These are phyloP conservation scores for Prinia subflava DNA, from an alignment of 2,113 vertebrate genomes.

Conservation along the genomic window DNA sequence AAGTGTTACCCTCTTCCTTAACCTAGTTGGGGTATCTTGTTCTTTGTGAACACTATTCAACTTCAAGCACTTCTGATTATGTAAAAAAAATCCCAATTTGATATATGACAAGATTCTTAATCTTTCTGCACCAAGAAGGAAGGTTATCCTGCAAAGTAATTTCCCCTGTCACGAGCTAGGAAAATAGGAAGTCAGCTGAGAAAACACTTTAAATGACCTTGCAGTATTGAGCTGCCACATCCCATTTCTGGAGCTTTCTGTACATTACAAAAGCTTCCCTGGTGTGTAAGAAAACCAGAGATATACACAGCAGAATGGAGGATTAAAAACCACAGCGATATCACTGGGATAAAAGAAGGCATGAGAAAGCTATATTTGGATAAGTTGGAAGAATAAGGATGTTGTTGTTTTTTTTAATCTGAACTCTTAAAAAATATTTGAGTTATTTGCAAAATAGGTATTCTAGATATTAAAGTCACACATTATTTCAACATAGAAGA, in stretches of 20 bases:
- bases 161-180: neutral
- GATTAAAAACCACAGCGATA: neutral
- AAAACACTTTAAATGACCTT: slow-evolving; percentile 29
- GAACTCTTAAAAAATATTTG: neutral
- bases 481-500: neutral
- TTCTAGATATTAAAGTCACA: neutral
- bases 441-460: neutral
- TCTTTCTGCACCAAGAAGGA: neutral
- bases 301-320: neutral
- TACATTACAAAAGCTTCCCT: neutral
- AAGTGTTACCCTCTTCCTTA: neutral
- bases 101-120: neutral
- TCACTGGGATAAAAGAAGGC: neutral
- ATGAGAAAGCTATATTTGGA: neutral
- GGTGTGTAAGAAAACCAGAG: neutral
- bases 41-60: neutral
- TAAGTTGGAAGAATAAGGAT: neutral
- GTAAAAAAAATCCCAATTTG: neutral
- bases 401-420: neutral
- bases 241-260: neutral
- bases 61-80: neutral
- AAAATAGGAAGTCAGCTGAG: slow-evolving; percentile 30
- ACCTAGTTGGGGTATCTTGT: neutral
- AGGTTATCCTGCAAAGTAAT: slow-evolving; percentile 1
- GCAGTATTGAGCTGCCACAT: neutral